phyloP scores from a whole-genome alignment of 2,113 vertebrate genomes.

The Axis porcinus region DNA sequence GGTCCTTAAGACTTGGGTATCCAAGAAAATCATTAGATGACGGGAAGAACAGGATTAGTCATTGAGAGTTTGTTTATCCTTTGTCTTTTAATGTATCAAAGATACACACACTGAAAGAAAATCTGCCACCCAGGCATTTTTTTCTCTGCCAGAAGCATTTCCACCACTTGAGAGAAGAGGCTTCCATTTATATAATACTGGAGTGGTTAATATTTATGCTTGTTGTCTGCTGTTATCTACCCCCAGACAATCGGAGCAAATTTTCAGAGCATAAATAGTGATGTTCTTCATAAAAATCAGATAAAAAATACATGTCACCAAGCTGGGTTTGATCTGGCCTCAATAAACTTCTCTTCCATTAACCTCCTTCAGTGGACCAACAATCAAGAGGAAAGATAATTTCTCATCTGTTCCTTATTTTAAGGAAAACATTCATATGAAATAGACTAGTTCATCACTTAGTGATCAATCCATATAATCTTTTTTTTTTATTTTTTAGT shows the following conservation, averaged over 20 bases:
- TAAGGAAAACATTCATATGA: background rate
- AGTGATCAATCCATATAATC: background rate
- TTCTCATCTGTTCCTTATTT: background rate
- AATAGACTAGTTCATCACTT: background rate
- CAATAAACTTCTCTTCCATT: background rate
- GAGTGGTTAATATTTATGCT: conserved; percentile 21
- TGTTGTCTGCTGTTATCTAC: background rate
- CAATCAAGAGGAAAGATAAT: background rate
- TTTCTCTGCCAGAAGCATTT: conserved; percentile 21
- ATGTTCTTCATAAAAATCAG: background rate
- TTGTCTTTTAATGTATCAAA: background rate
- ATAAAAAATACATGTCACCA: background rate
- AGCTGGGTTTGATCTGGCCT: background rate
- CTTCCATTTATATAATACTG: background rate
- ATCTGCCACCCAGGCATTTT: background rate
- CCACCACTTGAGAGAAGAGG: conserved; percentile 26
- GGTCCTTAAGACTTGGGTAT: background rate
- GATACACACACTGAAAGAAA: background rate
- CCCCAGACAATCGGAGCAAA: background rate
- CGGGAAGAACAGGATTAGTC: background rate
- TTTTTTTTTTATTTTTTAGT: background rate
- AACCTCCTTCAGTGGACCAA: background rate
- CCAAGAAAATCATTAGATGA: background rate
- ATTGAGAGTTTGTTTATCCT: background rate
- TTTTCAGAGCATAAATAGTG: background rate